phyloP scores from a whole-genome alignment of 2,797 vertebrate species.

The Lemur catta region DNA sequence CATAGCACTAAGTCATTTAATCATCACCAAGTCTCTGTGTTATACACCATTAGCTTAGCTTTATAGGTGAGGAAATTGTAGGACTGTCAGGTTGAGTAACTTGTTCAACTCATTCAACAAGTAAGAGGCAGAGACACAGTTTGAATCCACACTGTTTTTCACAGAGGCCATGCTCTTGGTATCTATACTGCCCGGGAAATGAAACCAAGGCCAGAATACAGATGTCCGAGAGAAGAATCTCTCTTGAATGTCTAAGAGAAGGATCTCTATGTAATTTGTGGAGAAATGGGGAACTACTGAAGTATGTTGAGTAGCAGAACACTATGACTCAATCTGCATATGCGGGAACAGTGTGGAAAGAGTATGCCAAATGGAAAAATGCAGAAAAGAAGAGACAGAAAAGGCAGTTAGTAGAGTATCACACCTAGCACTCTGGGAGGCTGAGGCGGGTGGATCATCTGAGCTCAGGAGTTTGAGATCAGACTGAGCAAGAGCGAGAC shows the following conservation, averaged over 20 bases:
- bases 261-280: background rate
- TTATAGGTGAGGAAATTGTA: background rate
- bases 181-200: background rate
- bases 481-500: too few relatives aligned
- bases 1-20: background rate
- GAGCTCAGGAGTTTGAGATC: too few relatives aligned
- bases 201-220: background rate
- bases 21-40: background rate
- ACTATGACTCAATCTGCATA: background rate
- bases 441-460: too few relatives aligned
- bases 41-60: background rate
- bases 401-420: background rate
- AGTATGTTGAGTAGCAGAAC: background rate
- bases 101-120: background rate
- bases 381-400: background rate
- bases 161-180: background rate
- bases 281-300: background rate
- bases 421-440: too few relatives aligned
- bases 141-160: background rate
- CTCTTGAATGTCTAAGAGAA: background rate
- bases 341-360: background rate
- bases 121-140: background rate
- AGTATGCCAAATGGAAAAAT: background rate
- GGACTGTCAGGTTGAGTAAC: background rate
- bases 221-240: background rate